Base-by-base conservation (phyloP, 2,888 invertebrate genomes). In the Xylocampa areola region DNA sequence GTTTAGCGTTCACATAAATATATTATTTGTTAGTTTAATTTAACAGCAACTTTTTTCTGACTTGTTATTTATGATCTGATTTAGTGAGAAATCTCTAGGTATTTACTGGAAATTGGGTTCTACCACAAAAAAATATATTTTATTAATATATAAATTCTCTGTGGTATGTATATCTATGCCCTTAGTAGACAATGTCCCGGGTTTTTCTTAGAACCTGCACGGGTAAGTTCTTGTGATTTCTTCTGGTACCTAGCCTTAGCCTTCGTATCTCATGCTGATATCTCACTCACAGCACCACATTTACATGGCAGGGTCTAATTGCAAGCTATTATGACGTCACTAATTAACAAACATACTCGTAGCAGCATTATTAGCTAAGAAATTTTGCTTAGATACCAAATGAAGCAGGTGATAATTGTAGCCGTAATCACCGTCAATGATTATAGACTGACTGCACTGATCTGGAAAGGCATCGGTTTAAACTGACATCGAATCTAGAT, bases 361-460 rank as follows among this genome's bases (percentile, higher is more conserved):
- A 45, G 30, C 66, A 41, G 40, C 36, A 59, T 55, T 48, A 57
- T 53, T 61, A 32, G 36, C 55, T 39, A 27, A 74, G 45, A 59
- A 58, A 71, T 74, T 78, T 78, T 76, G 66, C 61, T 69, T 68
- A 66, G 48, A 73, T 74, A 76, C 57, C 75, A 64, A 68, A 79
- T 64, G 73, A 65, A 77, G 79, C 57, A 64, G 62, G 65, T 70
- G 62, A 55, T 80, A 80, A 79, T 80, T 80, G 51, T 71, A 66
- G 68, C 43, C 27, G 45, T 68, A 65, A 61, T 75, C 73, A 72
- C 43, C 32, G 52, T 41, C 39, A 45, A 57, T 68, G 39, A 69
- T 75, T 76, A 73, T 59, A 62, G 66, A 49, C 33, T 55, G 53
- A 30, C 53, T 41, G 11, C 25, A 39, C 14, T 48, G 58, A 50